Conservation (phyloP, 2,888 invertebrate species). For the Drosophila merina region DNA sequence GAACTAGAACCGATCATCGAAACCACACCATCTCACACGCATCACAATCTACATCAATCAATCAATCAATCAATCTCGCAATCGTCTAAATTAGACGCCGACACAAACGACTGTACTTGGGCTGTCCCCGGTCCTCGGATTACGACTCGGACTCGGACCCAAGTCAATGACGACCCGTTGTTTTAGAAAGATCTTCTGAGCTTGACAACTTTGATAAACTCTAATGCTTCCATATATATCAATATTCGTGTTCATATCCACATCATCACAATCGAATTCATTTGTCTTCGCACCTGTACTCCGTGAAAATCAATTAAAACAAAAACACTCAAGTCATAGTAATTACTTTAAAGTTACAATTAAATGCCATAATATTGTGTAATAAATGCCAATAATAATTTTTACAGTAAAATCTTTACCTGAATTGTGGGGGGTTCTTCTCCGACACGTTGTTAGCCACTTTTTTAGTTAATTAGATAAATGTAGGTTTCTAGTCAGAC, state of each 20-base stretch:
- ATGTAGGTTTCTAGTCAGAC: too few species aligned
- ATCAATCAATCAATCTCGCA: slow-evolving; percentile 47
- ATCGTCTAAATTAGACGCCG: slow-evolving; percentile 76
- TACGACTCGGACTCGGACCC: not conserved
- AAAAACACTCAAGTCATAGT: slow-evolving; percentile 71
- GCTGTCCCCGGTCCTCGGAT: not conserved
- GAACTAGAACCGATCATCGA: slow-evolving; percentile 39
- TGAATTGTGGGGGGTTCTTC: too few species aligned
- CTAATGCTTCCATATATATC: slow-evolving; percentile 45
- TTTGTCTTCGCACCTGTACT: slow-evolving; percentile 36
- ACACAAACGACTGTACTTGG: slow-evolving; percentile 48
- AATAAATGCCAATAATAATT: slow-evolving; percentile 54
- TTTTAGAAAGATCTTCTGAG: slow-evolving; percentile 33
- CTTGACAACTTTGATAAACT: slow-evolving; percentile 31
- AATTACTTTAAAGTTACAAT: slow-evolving; percentile 70
- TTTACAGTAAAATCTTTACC: slow-evolving; percentile 52
- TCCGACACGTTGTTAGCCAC: too few species aligned
- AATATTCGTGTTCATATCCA: slow-evolving; percentile 25
- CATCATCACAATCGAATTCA: slow-evolving; percentile 26
- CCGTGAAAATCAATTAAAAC: slow-evolving; percentile 43
- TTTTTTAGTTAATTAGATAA: too few species aligned
- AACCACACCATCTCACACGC: slow-evolving; percentile 30
- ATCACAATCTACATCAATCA: slow-evolving; percentile 38
- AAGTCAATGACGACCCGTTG: slow-evolving; percentile 45
- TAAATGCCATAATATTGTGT: slow-evolving; percentile 46